Conservation (phyloP, 2,888 invertebrate species). For the Rhogogaster chlorosoma region DNA sequence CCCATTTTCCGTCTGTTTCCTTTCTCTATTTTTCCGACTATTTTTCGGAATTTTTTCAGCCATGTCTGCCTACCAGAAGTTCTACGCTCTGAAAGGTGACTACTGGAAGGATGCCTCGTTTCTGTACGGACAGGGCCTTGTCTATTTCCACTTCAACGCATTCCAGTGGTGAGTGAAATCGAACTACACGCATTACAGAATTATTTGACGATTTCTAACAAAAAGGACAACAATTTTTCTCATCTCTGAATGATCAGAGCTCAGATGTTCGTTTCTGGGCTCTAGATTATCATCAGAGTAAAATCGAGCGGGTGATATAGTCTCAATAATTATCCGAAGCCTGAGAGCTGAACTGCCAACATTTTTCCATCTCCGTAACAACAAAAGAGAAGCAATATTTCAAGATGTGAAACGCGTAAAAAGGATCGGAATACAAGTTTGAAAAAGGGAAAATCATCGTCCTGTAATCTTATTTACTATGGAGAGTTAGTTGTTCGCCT, state of each 20-base stretch:
- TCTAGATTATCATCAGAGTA: neutral
- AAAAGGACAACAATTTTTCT: neutral
- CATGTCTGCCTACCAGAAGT: constrained; percentile 98
- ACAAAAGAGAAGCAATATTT: neutral
- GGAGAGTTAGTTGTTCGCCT: constrained; percentile 71
- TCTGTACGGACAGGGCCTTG: constrained; percentile 96
- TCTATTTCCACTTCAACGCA: constrained; percentile 97
- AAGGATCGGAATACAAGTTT: neutral
- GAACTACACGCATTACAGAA: constrained; percentile 13
- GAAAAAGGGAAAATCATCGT: constrained; percentile 45
- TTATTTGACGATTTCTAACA: neutral
- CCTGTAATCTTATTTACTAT: constrained; percentile 62
- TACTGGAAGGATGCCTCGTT: constrained; percentile 95
- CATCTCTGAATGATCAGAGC: neutral
- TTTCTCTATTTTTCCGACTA: neutral
- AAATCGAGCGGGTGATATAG: neutral
- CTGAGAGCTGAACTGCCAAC: neutral
- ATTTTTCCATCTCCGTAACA: neutral
- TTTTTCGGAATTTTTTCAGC: constrained; percentile 84
- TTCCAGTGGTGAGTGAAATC: constrained; percentile 93
- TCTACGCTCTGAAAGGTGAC: constrained; percentile 87
- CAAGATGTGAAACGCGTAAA: neutral
- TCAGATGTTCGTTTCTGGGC: neutral
- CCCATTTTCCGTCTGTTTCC: neutral
- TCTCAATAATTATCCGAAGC: neutral